phyloP scores from a whole-genome alignment of 2,113 vertebrate genomes.

The Osmerus eperlanus region DNA sequence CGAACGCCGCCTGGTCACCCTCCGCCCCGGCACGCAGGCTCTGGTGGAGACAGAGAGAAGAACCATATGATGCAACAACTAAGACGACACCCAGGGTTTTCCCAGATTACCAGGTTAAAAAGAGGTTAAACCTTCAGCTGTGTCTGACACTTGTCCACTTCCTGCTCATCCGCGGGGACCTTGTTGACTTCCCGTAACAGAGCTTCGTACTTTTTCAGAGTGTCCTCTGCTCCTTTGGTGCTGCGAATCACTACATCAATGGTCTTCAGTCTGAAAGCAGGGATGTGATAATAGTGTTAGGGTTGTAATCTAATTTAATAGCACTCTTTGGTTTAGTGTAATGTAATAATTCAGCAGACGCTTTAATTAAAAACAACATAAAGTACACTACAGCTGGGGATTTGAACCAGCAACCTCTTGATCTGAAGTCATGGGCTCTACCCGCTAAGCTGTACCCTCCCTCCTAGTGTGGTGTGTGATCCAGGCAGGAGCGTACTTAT shows the following conservation, averaged over 20 bases:
- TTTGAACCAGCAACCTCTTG: no score
- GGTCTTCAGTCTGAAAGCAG: conserved; percentile 84
- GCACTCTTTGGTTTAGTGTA: no score
- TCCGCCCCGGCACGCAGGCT: conserved; percentile 77
- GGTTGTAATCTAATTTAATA: background rate
- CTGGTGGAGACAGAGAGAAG: conserved; percentile 53
- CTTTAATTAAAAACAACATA: no score
- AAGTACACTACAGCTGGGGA: no score
- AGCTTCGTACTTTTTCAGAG: conserved; percentile 78
- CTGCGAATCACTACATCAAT: conserved; percentile 87
- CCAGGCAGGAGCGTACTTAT: conserved; percentile 78
- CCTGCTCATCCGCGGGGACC: conserved; percentile 78
- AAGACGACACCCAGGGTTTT: background rate
- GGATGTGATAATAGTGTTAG: background rate
- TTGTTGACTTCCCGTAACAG: conserved; percentile 83
- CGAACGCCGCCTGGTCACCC: conserved; percentile 77
- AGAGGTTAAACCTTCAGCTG: conserved; percentile 81
- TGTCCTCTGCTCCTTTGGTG: conserved; percentile 84
- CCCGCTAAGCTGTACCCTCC: no score
- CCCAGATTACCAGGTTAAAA: background rate
- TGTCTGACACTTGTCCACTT: conserved; percentile 77
- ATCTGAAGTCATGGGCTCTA: no score
- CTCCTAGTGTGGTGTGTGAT: no score
- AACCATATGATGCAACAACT: background rate
- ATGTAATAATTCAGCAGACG: no score